phyloP scores from a whole-genome alignment of 1,140 invertebrate species.

The Sitobion miscanthi region DNA sequence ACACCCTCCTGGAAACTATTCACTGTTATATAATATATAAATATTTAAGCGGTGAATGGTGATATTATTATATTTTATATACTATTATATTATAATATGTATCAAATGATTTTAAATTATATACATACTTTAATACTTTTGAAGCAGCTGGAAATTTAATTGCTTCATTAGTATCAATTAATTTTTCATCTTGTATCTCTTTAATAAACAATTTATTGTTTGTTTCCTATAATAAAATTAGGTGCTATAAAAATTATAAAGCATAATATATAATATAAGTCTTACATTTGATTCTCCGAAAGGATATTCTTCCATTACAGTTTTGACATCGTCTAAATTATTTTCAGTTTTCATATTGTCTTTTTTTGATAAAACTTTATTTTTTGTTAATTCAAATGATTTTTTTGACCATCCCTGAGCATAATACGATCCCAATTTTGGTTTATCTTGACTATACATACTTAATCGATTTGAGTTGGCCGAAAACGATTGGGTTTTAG shows the following conservation, averaged over 20 bases:
- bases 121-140: background rate
- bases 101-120: background rate
- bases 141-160: background rate
- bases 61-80: no score
- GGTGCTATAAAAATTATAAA: background rate
- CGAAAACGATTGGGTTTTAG: background rate
- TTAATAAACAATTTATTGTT: background rate
- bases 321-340: constrained; percentile 4
- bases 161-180: background rate
- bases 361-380: background rate
- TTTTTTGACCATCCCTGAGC: constrained; percentile 22
- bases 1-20: no score
- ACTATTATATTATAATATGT: no score
- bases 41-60: no score
- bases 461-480: background rate
- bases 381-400: background rate
- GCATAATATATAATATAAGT: no score
- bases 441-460: constrained; percentile 12
- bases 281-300: background rate
- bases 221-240: background rate
- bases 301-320: background rate
- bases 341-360: background rate
- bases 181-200: background rate
- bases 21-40: no score
- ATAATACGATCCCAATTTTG: background rate